Base-by-base conservation (phyloP, 2,113 vertebrate species). In the Alectura lathami region DNA sequence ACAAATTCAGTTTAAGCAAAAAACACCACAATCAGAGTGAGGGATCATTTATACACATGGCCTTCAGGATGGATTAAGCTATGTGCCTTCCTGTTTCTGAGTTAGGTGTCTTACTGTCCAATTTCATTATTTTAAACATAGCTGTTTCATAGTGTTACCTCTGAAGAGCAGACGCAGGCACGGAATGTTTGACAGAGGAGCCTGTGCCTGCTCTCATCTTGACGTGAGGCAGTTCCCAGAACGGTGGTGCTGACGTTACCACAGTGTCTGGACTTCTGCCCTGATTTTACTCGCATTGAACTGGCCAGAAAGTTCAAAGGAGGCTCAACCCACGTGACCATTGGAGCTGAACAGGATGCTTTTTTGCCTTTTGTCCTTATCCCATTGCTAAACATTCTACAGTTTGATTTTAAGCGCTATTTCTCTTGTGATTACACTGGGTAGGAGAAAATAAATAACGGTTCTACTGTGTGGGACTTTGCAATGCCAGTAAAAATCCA, bases 61-160 rank as follows among this genome's bases (percentile, higher is more conserved):
- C 17, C 29, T 76, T 89, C 59, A 43, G 72, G 50, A 36, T 67
- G 68, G 68, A 77, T 76, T 69, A 77, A 90, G 67, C 79, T 66
- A 5, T 40, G 1, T 42, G 27, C 27, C 64, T 88, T 66, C 53
- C 36, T 13, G 0, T 48, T 53, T 32, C 59, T 57, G n/a, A 83
- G 64, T 38, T 53, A 12, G 42, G 4, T 40, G 15, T 66, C 56
- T 78, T 26, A 11, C 45, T 77, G 59, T 62, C 60, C 60, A 50
- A 45, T 88, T 15, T 45, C 17, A 1, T 86, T 42, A 9, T 45
- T 81, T 59, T 29, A n/a, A 67, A 43, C 56, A 2, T 23, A 86
- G 8, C 11, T 67, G 8, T 42, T 38, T 42, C 54, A 14, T 63
- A 80, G 59, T 8, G 3, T 16, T 32, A 8, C 42, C 24, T 29